A percentile compares a stretch with the other conserved stretches of the same genome.
These are phyloP conservation scores for Rhynchonycteris naso DNA, from an alignment of 2,797 vertebrate species.

Conservation along the genomic window DNA sequence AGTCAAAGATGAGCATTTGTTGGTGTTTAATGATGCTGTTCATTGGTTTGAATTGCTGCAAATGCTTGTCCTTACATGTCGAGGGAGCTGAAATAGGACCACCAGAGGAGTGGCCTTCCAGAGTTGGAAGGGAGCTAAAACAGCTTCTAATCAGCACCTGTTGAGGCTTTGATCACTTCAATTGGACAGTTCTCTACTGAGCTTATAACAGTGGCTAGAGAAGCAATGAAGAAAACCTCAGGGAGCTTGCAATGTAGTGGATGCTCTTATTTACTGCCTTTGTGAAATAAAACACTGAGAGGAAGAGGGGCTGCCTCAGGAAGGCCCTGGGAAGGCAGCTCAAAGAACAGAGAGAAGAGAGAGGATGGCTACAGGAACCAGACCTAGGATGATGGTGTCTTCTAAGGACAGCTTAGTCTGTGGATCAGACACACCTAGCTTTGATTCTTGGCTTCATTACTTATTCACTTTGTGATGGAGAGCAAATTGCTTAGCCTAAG, in stretches of 20 bases:
- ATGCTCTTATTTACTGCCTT: background rate
- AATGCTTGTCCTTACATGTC: background rate
- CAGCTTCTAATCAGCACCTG: background rate
- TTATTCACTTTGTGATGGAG: background rate
- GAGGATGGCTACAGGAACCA: background rate
- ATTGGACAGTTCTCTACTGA: background rate
- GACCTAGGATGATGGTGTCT: rapidly evolving
- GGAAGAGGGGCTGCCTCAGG: background rate
- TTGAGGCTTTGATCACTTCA: background rate
- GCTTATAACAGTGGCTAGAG: background rate
- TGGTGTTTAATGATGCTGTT: constrained; percentile 29
- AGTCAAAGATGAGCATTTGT: background rate
- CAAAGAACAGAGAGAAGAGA: background rate
- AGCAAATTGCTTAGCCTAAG: background rate
- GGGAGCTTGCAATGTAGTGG: background rate
- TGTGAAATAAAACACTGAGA: background rate
- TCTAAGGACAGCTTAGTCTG: background rate
- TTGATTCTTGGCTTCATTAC: background rate
- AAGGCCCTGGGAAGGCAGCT: background rate
- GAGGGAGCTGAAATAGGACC: constrained; percentile 36
- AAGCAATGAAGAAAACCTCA: background rate
- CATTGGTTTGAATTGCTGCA: constrained; percentile 12
- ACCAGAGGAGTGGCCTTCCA: background rate
- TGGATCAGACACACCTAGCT: background rate
- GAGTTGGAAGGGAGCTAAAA: background rate